Conservation (phyloP, 2,113 vertebrate species). For the Siniperca knerii region DNA sequence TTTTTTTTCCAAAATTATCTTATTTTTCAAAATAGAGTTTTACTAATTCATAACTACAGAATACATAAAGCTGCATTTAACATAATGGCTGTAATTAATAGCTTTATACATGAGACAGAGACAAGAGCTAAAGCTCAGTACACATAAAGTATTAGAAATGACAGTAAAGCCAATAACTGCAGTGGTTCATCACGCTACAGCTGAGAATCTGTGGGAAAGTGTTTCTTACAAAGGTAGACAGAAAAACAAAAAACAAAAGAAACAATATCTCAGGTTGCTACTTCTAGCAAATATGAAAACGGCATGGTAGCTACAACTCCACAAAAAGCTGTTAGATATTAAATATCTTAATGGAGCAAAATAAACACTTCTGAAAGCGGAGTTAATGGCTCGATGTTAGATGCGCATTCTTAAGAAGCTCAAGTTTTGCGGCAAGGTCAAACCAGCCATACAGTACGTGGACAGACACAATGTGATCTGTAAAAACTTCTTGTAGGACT, state of each 20-base stretch:
- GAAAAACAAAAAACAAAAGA: not conserved
- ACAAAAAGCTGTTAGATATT: not conserved
- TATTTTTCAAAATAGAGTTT: conserved; percentile 78
- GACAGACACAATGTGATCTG: conserved; percentile 2
- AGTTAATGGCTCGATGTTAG: not conserved
- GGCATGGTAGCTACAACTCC: conserved; percentile 1
- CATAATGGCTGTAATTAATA: conserved; percentile 48
- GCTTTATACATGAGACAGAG: conserved; percentile 55
- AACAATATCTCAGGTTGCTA: not conserved
- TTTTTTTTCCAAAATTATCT: conserved; percentile 63
- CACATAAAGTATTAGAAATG: conserved; percentile 32
- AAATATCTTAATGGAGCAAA: conserved; percentile 12
- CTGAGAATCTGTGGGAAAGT: not conserved
- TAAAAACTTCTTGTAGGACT: conserved; percentile 25
- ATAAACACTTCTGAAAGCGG: not conserved
- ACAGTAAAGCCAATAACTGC: conserved; percentile 20
- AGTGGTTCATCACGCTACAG: conserved; percentile 40
- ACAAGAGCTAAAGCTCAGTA: conserved; percentile 34
- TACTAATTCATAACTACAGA: conserved; percentile 68
- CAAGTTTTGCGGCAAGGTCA: conserved; percentile 27
- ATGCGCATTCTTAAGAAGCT: conserved; percentile 23
- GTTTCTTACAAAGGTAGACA: conserved; percentile 6
- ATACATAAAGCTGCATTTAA: conserved; percentile 63
- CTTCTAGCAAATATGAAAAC: not conserved
- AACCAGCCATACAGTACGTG: conserved; percentile 1